Conservation (phyloP, 2,888 invertebrate species). For the Erebia ligea region DNA sequence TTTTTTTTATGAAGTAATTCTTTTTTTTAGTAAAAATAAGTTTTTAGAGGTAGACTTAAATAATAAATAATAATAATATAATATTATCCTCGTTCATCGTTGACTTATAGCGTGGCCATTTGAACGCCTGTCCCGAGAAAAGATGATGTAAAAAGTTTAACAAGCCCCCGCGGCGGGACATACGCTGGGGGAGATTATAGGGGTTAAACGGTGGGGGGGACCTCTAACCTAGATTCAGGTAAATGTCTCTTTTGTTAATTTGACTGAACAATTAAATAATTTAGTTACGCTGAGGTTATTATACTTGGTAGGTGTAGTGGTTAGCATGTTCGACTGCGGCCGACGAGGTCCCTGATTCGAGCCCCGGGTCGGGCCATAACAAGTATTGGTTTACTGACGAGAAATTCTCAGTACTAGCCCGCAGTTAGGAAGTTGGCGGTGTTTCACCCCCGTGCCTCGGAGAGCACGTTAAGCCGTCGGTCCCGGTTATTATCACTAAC, state of each 20-base stretch:
- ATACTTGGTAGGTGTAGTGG: too few species aligned
- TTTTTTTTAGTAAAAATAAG: too few species aligned
- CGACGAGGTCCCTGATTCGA: too few species aligned
- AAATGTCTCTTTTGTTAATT: slow-evolving; percentile 4
- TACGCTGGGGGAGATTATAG: slow-evolving; percentile 38
- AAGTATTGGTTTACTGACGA: too few species aligned
- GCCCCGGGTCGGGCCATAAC: too few species aligned
- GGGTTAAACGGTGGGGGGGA: slow-evolving; percentile 3
- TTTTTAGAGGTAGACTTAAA: slow-evolving; percentile 47
- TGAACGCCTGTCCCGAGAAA: slow-evolving; percentile 60
- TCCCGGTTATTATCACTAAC: too few species aligned
- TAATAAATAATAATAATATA: slow-evolving; percentile 62
- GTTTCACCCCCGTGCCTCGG: too few species aligned
- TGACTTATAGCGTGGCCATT: slow-evolving; percentile 76
- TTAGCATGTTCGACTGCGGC: too few species aligned
- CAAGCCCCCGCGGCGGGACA: slow-evolving; percentile 59
- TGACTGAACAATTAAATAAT: not conserved
- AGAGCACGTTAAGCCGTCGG: too few species aligned
- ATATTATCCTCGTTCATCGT: slow-evolving; percentile 73
- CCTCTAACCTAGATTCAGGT: slow-evolving; percentile 31
- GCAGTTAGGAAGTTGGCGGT: too few species aligned
- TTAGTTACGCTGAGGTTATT: not conserved
- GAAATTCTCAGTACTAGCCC: too few species aligned
- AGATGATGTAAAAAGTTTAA: slow-evolving; percentile 72
- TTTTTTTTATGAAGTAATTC: too few species aligned